Base-by-base conservation (phyloP, 1,140 invertebrate species). In the Thalassaphorura encarpata region DNA sequence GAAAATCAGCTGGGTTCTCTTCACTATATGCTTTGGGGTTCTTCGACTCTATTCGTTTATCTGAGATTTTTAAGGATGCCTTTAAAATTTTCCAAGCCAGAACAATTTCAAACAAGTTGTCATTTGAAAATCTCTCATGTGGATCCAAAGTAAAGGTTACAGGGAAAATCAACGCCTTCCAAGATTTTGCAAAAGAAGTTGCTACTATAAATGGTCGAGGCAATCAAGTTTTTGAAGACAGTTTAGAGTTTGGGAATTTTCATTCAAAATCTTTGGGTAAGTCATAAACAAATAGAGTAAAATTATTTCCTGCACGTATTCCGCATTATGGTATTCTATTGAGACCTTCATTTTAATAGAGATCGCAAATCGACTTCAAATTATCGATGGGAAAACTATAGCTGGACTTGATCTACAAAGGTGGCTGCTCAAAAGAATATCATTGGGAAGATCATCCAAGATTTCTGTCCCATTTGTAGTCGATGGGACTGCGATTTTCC, bases 91-190 rank as follows among this genome's bases (percentile, higher is more conserved):
- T 29, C 3, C 2, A 36, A 33, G 3, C 13, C 26, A 11, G 23
- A 8, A 15, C 31, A 1, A 33, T 43, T 3, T 19, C 53, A 18
- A 3, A 24, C 19, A 2, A 33, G 2, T 26, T 55, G 8, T 3
- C 19, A 2, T 48, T 55, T 28, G 45, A 27, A 3, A 21, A 50
- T 11, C 21, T 55, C 16, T 3, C 18, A 16, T 43, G 45, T 24
- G 8, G 4, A 26, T 4, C 31, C 15, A 13, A 4, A 13, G 28
- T 62, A 11, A 48, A 6, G 15, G 29, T 58, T 6, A 19, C 6
- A 28, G 56, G 53, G 4, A 5, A 33, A 5, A 62, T 62, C 8
- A 62, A 62, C 43, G 45, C 28, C 13, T 23, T 54, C 13, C 5
- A 8, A 16, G 36, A 28, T 19, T 58, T 54, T 21, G 6, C 21